Percentiles rank a stretch among this genome's conserved stretches.
These are phyloP conservation scores for Itoplectis maculator DNA, from an alignment of 2,888 invertebrate genomes.

Conservation along the genomic window DNA sequence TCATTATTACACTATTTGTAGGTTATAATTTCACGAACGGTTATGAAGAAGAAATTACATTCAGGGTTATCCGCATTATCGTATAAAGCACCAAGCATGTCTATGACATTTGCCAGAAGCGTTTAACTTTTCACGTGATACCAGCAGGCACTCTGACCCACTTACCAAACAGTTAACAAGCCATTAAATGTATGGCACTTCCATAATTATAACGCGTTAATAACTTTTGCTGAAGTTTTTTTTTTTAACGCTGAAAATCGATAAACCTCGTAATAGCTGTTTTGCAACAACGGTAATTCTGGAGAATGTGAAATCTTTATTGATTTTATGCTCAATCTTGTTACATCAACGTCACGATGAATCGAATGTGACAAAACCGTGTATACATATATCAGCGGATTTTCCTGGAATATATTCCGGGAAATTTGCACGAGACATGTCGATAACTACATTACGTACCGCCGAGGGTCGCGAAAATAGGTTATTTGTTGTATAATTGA, in stretches of 20 bases:
- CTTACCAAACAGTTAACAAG: constrained; percentile 56
- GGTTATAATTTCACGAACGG: background rate
- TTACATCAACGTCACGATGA: constrained; percentile 17
- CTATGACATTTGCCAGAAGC: constrained; percentile 58
- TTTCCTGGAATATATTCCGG: too few species aligned
- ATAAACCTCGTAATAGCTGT: constrained; percentile 2
- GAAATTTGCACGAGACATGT: constrained; percentile 3
- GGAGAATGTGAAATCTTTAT: background rate
- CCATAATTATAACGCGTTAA: constrained; percentile 56
- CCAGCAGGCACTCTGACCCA: constrained; percentile 62
- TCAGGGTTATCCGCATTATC: constrained; percentile 17
- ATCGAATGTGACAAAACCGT: constrained; percentile 24
- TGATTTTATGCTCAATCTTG: background rate
- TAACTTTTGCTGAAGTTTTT: constrained; percentile 41
- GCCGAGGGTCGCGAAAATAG: constrained; percentile 27
- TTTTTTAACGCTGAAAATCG: constrained; percentile 2
- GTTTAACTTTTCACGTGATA: constrained; percentile 63
- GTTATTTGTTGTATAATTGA: constrained; percentile 20
- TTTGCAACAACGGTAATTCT: background rate
- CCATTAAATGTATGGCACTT: constrained; percentile 50
- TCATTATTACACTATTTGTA: constrained; percentile 4
- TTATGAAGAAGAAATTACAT: constrained; percentile 17
- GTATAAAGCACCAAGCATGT: constrained; percentile 49
- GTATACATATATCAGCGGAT: too few species aligned
- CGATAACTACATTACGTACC: constrained; percentile 21